These are phyloP conservation scores for Etia nguti DNA, from an alignment of 2,113 vertebrate species.

Conservation along the genomic window DNA sequence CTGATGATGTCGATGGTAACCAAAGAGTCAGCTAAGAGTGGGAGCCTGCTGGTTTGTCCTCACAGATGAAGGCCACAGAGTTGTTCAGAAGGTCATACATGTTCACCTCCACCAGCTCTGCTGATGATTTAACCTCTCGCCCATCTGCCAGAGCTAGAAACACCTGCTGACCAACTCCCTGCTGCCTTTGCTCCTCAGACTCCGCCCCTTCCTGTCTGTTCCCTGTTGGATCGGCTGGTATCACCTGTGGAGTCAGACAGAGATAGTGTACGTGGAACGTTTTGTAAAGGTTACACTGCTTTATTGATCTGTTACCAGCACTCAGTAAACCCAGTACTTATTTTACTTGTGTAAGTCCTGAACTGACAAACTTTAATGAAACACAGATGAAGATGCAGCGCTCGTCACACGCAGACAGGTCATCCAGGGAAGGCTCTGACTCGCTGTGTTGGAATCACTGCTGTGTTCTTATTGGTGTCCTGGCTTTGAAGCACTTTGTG, in stretches of 20 bases:
- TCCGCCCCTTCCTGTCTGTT: constrained; percentile 23
- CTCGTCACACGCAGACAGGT: neutral
- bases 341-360: accelerated
- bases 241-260: constrained; percentile 65
- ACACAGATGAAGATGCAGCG: neutral
- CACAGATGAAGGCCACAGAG: constrained; percentile 80
- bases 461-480: too few relatives aligned
- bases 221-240: constrained; percentile 45
- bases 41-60: constrained; percentile 57
- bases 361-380: neutral
- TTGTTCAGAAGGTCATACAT: constrained; percentile 81
- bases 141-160: constrained; percentile 73
- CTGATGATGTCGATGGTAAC: neutral
- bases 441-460: too few relatives aligned
- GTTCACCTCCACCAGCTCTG: constrained; percentile 79
- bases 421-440: neutral
- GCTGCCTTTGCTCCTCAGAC: constrained; percentile 68
- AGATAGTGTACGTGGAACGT: neutral
- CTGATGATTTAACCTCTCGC: constrained; percentile 35
- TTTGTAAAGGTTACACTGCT: neutral
- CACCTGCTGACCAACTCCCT: constrained; percentile 74
- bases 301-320: neutral
- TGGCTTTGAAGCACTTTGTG: too few relatives aligned
- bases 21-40: neutral
- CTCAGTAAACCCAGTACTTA: neutral